phyloP scores from a whole-genome alignment of 23 tunicate species.

The Diplosoma virens region DNA sequence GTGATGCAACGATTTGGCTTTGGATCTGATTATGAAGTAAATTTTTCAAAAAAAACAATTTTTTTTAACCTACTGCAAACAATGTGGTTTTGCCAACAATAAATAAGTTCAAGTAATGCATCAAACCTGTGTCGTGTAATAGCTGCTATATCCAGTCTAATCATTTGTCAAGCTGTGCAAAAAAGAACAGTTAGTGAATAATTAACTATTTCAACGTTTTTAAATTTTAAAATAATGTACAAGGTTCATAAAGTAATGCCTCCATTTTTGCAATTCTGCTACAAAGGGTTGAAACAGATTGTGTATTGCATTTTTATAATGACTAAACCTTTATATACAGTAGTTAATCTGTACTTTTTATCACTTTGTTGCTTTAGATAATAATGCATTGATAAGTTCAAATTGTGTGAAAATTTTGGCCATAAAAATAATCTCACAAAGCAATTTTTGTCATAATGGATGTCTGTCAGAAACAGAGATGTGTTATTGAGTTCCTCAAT shows the following conservation, averaged over 20 bases:
- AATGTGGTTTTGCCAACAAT: neutral
- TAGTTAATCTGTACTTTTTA: neutral
- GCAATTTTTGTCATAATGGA: neutral
- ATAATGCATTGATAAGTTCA: neutral
- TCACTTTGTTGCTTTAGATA: too few relatives aligned
- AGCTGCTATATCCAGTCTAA: too few relatives aligned
- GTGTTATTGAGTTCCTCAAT: neutral
- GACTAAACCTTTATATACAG: neutral
- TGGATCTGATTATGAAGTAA: slow-evolving; percentile 50
- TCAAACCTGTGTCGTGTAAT: too few relatives aligned
- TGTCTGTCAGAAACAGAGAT: neutral
- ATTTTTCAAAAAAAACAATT: neutral
- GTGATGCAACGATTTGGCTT: slow-evolving; percentile 35
- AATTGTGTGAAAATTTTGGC: neutral
- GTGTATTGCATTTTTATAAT: neutral
- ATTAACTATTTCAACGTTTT: too few relatives aligned
- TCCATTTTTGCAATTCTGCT: neutral
- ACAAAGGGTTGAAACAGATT: neutral
- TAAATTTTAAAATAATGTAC: too few relatives aligned
- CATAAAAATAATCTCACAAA: neutral
- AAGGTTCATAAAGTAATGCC: neutral
- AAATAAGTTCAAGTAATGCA: neutral
- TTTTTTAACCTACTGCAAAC: neutral
- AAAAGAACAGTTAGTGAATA: too few relatives aligned
- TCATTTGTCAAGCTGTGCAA: too few relatives aligned